Evolutionary conservation across 2,888 invertebrate species (phyloP).

Genomic region (Troilus luridus): DNA sequence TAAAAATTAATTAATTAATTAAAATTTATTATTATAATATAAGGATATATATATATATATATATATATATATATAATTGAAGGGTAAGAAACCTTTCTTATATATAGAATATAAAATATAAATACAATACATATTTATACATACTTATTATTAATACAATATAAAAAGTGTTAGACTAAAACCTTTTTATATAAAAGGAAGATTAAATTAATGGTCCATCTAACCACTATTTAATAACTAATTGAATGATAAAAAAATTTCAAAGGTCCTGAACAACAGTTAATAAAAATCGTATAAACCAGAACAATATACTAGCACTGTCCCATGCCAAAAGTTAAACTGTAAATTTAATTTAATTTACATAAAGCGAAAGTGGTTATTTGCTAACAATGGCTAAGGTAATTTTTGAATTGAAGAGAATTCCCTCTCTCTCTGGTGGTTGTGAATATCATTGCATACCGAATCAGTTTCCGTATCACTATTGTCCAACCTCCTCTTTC

Average conservation of each 20-base stretch:
- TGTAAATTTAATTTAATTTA: slow-evolving; percentile 1
- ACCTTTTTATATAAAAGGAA: too few relatives aligned
- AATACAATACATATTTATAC: too few relatives aligned
- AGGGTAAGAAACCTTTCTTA: too few relatives aligned
- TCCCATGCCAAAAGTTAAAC: background rate
- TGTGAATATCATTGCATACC: slow-evolving; percentile 23
- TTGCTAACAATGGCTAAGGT: slow-evolving; percentile 21
- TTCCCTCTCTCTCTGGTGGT: background rate
- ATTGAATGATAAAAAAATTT: background rate
- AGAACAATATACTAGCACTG: background rate
- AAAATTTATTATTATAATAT: too few relatives aligned
- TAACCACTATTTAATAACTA: background rate
- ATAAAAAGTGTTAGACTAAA: too few relatives aligned
- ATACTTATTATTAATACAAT: too few relatives aligned
- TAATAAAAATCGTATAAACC: background rate
- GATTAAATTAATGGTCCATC: background rate
- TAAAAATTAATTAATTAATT: too few relatives aligned
- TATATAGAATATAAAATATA: too few relatives aligned
- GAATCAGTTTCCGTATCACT: slow-evolving; percentile 14
- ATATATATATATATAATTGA: too few relatives aligned
- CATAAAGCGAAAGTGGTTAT: background rate
- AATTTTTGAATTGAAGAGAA: background rate
- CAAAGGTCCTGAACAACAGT: background rate
- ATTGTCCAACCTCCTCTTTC: background rate
- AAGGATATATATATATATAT: too few relatives aligned